A percentile compares a stretch with the other conserved stretches of the same genome.
Evolutionary conservation across 2,888 invertebrate species (phyloP).

Genomic region (Lochmaea crataegi): DNA sequence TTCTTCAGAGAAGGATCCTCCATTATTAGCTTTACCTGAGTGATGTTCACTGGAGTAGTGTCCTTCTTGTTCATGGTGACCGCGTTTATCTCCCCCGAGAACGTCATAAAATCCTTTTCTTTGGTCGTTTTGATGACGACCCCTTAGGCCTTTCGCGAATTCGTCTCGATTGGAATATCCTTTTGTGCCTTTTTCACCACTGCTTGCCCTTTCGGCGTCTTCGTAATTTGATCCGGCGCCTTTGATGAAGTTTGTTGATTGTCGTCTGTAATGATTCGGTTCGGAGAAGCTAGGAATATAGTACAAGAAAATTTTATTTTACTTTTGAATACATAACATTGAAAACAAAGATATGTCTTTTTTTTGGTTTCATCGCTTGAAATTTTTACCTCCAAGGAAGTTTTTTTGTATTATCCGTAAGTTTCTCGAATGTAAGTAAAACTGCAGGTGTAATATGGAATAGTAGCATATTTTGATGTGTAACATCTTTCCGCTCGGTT

Average conservation of each 20-base stretch:
- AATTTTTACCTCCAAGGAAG: too few relatives aligned
- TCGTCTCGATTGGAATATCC: slow-evolving; percentile 68
- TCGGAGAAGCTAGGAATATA: slow-evolving; percentile 18
- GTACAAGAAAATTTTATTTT: slow-evolving; percentile 4
- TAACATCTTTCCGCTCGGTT: too few relatives aligned
- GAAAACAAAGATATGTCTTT: not conserved
- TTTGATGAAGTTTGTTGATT: slow-evolving; percentile 45
- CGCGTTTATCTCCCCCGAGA: slow-evolving; percentile 69
- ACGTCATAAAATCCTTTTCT: slow-evolving; percentile 69
- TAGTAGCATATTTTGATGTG: too few relatives aligned
- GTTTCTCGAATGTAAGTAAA: too few relatives aligned
- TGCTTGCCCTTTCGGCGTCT: slow-evolving; percentile 66
- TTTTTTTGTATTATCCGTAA: too few relatives aligned
- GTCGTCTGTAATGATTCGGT: slow-evolving; percentile 19
- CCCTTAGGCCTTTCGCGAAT: slow-evolving; percentile 70
- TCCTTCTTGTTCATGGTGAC: slow-evolving; percentile 68
- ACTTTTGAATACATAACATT: not conserved
- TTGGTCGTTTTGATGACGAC: slow-evolving; percentile 69
- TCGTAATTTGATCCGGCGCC: slow-evolving; percentile 67
- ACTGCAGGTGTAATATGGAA: too few relatives aligned
- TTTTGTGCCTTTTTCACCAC: slow-evolving; percentile 70
- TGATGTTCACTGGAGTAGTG: slow-evolving; percentile 70
- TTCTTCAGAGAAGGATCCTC: slow-evolving; percentile 70
- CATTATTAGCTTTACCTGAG: slow-evolving; percentile 68
- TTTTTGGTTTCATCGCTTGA: too few relatives aligned